Base-by-base conservation (phyloP, 2,797 vertebrate species). In the Siniperca undulata region DNA sequence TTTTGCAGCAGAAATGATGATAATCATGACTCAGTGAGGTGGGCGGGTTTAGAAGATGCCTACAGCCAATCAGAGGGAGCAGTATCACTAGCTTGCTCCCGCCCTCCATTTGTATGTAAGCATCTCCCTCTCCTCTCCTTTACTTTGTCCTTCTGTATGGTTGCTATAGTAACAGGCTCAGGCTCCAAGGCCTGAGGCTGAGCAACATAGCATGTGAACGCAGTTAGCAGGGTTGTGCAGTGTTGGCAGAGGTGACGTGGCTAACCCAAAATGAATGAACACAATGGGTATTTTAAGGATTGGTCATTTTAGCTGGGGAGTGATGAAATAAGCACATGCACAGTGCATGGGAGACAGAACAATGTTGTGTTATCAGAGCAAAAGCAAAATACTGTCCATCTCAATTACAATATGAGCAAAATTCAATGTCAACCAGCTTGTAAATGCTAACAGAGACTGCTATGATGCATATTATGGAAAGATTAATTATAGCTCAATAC, bases 101-200 rank as follows among this genome's bases (percentile, higher is more conserved):
- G 1, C 93, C 93, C 83, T 88, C 92, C 85, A 17, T 53, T 89
- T 81, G 77, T 84, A 78, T 90, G 92, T 95, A 91, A 95, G 91
- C 87, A 92, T 80, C 78, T 20, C 65, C 93, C 92, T 93, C 90
- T 82, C 88, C 82, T 91, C 95, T 89, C 91, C 92, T 61, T 82
- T 94, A 86, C 30, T 95, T 95, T 94, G 95, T 94, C 96, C 95
- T 95, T 96, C 96, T 93, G 94, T 89, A 94, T 89, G 81, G 98
- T 99, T 97, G 93, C 96, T 94, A 98, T 97, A 95, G 98, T 92
- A 96, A 99, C 93, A 1, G 89, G 93, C 94, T 90, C 94, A 81
- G 89, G 93, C 90, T 95, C 91, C 82, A 75, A 92, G 84, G 92
- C 89, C 87, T 73, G 64, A 85, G 22, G 60, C 83, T 85, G 83